phyloP scores from a whole-genome alignment of 2,797 vertebrate species.

The Strix occidentalis region DNA sequence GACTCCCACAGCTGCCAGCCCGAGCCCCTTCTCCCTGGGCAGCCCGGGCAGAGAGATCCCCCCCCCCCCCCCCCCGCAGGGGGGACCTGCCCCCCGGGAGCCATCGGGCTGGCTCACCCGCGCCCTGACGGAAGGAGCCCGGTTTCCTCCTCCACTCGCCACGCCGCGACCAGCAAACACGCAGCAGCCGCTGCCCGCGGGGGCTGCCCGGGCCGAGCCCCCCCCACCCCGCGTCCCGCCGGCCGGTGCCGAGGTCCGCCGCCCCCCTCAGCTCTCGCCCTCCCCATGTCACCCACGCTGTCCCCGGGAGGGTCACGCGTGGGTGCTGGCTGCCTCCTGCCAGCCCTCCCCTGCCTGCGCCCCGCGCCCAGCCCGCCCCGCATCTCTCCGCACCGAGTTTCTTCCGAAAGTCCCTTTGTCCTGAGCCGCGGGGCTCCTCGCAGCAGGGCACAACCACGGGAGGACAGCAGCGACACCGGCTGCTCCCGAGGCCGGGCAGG shows the following conservation, averaged over 20 bases:
- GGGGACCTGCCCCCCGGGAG: neutral
- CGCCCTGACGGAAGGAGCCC: neutral
- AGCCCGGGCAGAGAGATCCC: neutral
- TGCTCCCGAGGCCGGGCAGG: neutral
- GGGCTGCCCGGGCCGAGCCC: neutral
- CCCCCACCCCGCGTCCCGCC: accelerated
- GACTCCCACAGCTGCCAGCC: neutral
- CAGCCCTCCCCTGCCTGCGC: neutral
- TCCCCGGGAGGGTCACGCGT: neutral
- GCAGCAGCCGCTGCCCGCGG: neutral
- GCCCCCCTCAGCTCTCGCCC: neutral
- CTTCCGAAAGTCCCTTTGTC: neutral
- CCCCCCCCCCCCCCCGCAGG: neutral
- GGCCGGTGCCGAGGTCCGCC: accelerated
- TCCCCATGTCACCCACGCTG: neutral
- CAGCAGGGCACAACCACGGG: neutral
- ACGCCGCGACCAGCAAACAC: accelerated
- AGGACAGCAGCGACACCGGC: neutral
- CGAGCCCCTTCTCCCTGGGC: neutral
- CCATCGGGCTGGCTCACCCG: neutral
- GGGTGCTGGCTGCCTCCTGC: neutral
- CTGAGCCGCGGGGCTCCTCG: neutral
- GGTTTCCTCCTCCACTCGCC: neutral
- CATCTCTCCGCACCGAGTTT: neutral
- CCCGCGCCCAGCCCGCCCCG: neutral